A percentile compares a stretch with the other conserved stretches of the same genome.
Evolutionary conservation across 2,797 vertebrate genomes (phyloP).

Genomic region (Acrocephalus scirpaceus): DNA sequence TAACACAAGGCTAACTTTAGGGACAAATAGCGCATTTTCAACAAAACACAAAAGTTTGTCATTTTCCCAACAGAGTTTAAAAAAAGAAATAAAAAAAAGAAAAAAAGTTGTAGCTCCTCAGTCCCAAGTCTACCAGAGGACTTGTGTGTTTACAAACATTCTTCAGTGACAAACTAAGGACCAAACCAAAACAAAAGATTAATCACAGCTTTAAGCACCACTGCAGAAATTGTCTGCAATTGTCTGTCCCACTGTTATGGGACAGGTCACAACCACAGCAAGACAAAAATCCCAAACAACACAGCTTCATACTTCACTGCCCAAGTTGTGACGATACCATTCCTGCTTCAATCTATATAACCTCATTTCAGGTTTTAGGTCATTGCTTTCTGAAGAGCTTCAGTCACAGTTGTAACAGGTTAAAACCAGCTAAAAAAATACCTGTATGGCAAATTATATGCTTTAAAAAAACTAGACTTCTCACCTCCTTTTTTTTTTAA

Average conservation of each 20-base stretch:
- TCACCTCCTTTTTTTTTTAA: neutral
- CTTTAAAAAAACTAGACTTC: neutral
- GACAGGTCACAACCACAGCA: neutral
- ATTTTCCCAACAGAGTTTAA: neutral
- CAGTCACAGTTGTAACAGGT: neutral
- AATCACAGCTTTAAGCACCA: neutral
- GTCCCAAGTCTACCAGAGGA: neutral
- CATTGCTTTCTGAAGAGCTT: neutral
- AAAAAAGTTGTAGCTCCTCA: neutral
- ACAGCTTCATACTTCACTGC: neutral
- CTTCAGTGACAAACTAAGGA: neutral
- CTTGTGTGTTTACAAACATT: neutral
- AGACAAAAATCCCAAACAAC: neutral
- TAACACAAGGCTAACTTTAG: neutral
- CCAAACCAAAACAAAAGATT: neutral
- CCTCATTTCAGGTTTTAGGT: neutral
- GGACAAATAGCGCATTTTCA: neutral
- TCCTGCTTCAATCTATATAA: neutral
- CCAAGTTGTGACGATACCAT: rapidly evolving
- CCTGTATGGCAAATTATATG: neutral
- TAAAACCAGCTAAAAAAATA: neutral
- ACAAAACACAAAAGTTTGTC: neutral
- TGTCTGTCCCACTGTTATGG: neutral
- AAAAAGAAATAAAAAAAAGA: no score
- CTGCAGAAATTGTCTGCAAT: neutral